Evolutionary conservation across 2,113 vertebrate genomes (phyloP).

Genomic region (Phalacrocorax pelagicus): DNA sequence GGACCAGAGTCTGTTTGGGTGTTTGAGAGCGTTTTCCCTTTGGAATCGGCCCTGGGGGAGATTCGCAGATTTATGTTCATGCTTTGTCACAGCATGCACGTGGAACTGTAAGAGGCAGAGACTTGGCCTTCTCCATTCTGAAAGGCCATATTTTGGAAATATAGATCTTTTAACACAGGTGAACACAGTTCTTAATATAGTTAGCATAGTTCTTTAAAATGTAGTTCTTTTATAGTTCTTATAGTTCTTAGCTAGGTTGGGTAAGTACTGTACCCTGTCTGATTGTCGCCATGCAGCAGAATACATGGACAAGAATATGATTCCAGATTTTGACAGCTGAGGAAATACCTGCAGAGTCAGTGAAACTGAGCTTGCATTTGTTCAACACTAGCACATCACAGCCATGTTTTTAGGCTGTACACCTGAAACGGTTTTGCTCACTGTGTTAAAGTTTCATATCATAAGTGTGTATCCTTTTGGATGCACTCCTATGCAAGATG

Average conservation of each 20-base stretch:
- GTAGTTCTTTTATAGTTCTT: not conserved
- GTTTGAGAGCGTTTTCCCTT: not conserved
- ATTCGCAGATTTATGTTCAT: not conserved
- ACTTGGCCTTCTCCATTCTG: not conserved
- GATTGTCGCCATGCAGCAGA: not conserved
- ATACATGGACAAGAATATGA: not conserved
- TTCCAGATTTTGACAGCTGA: not conserved
- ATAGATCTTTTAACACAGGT: not conserved
- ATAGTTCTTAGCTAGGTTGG: not conserved
- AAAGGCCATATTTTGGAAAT: not conserved
- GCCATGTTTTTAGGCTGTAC: not conserved
- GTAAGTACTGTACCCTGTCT: not conserved
- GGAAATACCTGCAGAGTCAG: not conserved
- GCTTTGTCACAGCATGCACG: not conserved
- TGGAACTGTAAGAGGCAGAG: not conserved
- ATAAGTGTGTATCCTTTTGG: not conserved
- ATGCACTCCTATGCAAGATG: not conserved
- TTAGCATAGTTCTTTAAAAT: not conserved
- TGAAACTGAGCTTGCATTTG: not conserved
- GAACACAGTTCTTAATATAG: not conserved
- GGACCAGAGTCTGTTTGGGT: not conserved
- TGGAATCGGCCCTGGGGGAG: not conserved
- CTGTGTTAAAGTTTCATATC: constrained; percentile 23
- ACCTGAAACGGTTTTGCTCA: constrained; percentile 10
- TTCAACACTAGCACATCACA: not conserved